These are phyloP conservation scores for Verasper variegatus DNA, from an alignment of 2,113 vertebrate genomes.

Conservation along the genomic window DNA sequence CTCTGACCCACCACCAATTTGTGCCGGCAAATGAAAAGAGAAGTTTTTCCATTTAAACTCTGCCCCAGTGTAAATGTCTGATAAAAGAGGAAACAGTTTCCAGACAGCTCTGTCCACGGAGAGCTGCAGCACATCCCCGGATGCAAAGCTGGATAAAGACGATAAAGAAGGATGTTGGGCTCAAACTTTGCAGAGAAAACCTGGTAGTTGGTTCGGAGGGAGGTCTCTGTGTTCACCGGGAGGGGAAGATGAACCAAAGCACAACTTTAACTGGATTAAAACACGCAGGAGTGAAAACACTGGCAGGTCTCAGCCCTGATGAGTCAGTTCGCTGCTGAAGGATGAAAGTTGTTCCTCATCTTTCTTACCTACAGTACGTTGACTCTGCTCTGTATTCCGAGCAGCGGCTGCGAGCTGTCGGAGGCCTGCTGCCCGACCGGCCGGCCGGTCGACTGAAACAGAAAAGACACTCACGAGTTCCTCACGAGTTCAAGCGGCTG, in stretches of 20 bases:
- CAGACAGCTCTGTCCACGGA: not conserved
- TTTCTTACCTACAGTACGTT: conserved; percentile 23
- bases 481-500: conserved; percentile 45
- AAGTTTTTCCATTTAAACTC: not conserved
- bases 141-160: not conserved
- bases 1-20: not conserved
- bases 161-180: no score
- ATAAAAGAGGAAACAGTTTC: no score
- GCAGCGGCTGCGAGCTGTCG: conserved; percentile 45
- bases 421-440: conserved; percentile 42
- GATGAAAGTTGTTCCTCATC: not conserved
- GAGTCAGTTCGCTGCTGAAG: not conserved
- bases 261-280: no score
- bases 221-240: no score
- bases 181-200: no score
- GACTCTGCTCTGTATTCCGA: conserved; percentile 53
- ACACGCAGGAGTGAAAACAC: no score
- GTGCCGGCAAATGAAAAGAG: no score
- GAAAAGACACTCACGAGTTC: conserved; percentile 35
- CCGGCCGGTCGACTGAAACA: conserved; percentile 32
- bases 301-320: not conserved
- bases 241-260: no score
- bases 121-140: not conserved
- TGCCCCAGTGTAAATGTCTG: not conserved
- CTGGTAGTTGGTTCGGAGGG: no score